Evolutionary conservation across 2,888 invertebrate species (phyloP).

Genomic region (Rhaphigaster nebulosa): DNA sequence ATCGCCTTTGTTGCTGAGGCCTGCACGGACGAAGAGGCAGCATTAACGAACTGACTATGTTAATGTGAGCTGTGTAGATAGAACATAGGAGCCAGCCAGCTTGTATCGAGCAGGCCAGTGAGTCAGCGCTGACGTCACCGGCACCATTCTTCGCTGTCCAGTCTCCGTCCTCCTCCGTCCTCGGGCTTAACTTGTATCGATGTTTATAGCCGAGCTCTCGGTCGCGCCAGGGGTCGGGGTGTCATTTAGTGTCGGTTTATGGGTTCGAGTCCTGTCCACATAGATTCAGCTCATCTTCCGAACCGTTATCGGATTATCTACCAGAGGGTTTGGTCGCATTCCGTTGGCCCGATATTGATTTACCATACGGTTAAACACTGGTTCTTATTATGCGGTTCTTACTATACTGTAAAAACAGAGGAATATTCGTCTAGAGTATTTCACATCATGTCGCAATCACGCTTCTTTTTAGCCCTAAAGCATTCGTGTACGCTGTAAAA

Average conservation of each 20-base stretch:
- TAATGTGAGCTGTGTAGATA: neutral
- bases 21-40: neutral
- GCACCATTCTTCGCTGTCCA: neutral
- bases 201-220: neutral
- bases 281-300: neutral
- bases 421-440: no score
- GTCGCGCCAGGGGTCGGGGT: no score
- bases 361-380: neutral
- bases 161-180: neutral
- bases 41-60: slow-evolving; percentile 45
- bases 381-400: no score
- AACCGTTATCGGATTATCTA: slow-evolving; percentile 5
- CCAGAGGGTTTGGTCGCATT: neutral
- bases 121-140: slow-evolving; percentile 44
- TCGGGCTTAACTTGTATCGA: neutral
- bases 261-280: neutral
- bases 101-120: slow-evolving; percentile 3
- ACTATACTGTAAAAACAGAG: no score
- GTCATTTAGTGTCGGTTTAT: neutral
- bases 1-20: neutral
- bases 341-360: neutral
- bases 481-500: no score
- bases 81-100: slow-evolving; percentile 37
- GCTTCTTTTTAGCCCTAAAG: no score
- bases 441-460: no score